phyloP scores from a whole-genome alignment of 1,140 invertebrate genomes.

The Cotesia typhae region DNA sequence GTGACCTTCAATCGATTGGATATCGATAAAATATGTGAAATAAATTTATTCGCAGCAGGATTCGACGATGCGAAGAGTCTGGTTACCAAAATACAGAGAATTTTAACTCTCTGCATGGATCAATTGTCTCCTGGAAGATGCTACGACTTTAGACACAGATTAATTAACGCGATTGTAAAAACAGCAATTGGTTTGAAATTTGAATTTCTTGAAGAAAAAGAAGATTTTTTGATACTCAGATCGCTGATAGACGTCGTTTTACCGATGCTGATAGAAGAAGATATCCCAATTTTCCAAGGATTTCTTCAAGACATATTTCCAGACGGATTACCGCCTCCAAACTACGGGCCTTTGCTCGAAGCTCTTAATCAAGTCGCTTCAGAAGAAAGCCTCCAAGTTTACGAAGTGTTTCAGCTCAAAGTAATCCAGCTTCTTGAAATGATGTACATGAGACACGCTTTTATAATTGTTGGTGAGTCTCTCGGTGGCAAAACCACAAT shows the following conservation, averaged over 20 bases:
- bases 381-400: slow-evolving; percentile 66
- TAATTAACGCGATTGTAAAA: slow-evolving; percentile 67
- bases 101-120: slow-evolving; percentile 71
- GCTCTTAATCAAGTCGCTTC: slow-evolving; percentile 55
- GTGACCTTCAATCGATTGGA: slow-evolving; percentile 77
- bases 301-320: slow-evolving; percentile 76
- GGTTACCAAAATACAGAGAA: slow-evolving; percentile 69
- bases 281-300: slow-evolving; percentile 72
- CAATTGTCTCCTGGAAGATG: slow-evolving; percentile 70
- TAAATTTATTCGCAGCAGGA: slow-evolving; percentile 73
- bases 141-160: slow-evolving; percentile 71
- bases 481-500: slow-evolving; percentile 70
- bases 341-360: slow-evolving; percentile 63
- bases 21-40: slow-evolving; percentile 72
- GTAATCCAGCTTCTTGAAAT: slow-evolving; percentile 74
- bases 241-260: slow-evolving; percentile 75
- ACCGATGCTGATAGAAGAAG: slow-evolving; percentile 71
- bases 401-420: slow-evolving; percentile 70
- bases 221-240: slow-evolving; percentile 67
- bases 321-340: slow-evolving; percentile 62
- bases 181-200: slow-evolving; percentile 71
- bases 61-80: slow-evolving; percentile 70
- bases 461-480: slow-evolving; percentile 65
- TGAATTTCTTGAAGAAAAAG: slow-evolving; percentile 70
- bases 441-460: slow-evolving; percentile 72